Conservation (phyloP, 2,888 invertebrate species). For the Merodon equestris region DNA sequence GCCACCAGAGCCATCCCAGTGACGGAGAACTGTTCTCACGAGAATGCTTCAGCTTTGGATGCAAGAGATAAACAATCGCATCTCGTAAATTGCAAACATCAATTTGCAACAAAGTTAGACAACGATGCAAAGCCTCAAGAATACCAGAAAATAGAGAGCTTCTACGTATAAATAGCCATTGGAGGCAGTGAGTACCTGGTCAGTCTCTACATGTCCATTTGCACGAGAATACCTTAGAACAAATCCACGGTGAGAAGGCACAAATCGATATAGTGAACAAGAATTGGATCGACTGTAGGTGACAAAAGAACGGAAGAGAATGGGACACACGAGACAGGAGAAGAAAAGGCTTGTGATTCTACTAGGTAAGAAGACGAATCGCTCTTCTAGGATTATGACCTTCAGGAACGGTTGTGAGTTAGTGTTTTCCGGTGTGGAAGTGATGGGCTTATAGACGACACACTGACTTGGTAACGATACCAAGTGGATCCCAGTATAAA, state of each 20-base stretch:
- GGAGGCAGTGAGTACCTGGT: constrained; percentile 50
- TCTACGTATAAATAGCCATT: constrained; percentile 63
- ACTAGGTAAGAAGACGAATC: constrained; percentile 38
- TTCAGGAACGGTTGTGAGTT: constrained; percentile 21
- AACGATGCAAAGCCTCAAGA: constrained; percentile 7
- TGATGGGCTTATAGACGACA: constrained; percentile 52
- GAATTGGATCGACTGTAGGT: constrained; percentile 7
- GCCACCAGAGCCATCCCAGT: constrained; percentile 1
- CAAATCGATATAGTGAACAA: neutral
- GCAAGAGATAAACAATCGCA: constrained; percentile 73
- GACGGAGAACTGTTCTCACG: constrained; percentile 47
- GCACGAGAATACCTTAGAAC: constrained; percentile 48
- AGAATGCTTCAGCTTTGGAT: constrained; percentile 49
- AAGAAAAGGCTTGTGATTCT: constrained; percentile 47
- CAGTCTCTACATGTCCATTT: constrained; percentile 57
- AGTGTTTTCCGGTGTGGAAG: constrained; percentile 54
- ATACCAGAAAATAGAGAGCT: constrained; percentile 28
- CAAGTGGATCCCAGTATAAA: constrained; percentile 30
- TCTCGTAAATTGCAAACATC: constrained; percentile 76
- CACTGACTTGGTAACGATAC: constrained; percentile 17
- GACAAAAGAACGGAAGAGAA: constrained; percentile 15
- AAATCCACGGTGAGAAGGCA: neutral
- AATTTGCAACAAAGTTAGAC: constrained; percentile 69
- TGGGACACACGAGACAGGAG: constrained; percentile 34
- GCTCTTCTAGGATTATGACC: constrained; percentile 13